Evolutionary conservation across 2,888 invertebrate species (phyloP), one percentile per base, ranked within the genome.

Genomic region (Lithophane leautieri): DNA sequence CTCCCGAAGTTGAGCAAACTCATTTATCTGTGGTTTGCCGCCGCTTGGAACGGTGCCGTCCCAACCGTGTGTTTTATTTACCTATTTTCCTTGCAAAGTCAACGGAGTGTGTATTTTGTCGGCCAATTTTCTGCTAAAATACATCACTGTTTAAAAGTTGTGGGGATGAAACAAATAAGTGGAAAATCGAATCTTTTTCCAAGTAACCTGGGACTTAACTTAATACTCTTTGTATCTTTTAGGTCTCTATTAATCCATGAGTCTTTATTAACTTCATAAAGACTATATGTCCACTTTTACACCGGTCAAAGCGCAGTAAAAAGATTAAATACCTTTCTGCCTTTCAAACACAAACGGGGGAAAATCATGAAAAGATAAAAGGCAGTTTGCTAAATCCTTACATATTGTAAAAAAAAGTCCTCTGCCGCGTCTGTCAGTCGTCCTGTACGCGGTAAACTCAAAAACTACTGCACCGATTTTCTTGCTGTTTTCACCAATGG

Each of bases 11-110:
- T 83, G 61, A 73, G 76, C 42, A 79, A 85, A 78, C 76, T 84
- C 75, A 76, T 78, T 86, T 82, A 73, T 84, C 61, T 74, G 75
- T 63, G 78, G 85, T 84, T 70, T 70, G 66, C 75, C 78, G 62
- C 69, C 42, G 47, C 66, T 70, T 22, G 60, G 65, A 69, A 65
- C 61, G 68, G 63, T 60, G 52, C 62, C 73, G 42, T 66, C 42
- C 52, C 60, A 60, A 63, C 73, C 70, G 61, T 70, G 71, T 82
- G 74, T 82, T 82, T 78, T 85, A 72, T 81, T 84, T 84, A 76
- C 65, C 70, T 71, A 85, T 83, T 86, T 86, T 78, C 78, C 71
- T 83, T 76, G 34, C 73, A 70, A 83, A 78, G 76, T 76, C 80
- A 86, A 72, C 77, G 60, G 65, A 78, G 70, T 85, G 78, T 82